Evolutionary conservation across 92 coral and sea anemone genomes (phyloP), one percentile per base, ranked within the genome.

Genomic region (Zoanthus sociatus): DNA sequence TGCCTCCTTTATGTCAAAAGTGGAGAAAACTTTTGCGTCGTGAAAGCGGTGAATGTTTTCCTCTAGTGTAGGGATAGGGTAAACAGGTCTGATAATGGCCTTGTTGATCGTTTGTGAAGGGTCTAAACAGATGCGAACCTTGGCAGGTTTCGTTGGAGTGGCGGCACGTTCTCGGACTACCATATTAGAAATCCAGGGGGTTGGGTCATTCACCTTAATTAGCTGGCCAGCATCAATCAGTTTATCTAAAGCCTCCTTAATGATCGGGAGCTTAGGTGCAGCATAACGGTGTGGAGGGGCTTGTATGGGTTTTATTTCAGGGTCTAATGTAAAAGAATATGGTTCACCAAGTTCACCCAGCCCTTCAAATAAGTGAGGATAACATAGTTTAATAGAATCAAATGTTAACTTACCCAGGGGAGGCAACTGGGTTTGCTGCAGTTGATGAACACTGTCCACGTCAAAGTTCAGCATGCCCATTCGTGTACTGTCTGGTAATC

Each of bases 121-220:
- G 63, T 83, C 92, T 72, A 89, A 51, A 60, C 88, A 76, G 33
- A 89, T 89, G 77, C 88, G 70, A 14, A 89, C 88, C 79, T 88
- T 79, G 44, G 91, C 92, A 17, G 87, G 90, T 72, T 87, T 87
- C 63, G 87, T 79, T 61, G 79, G 15, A 77, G 86, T 9, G 31
- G 86, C 86, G 18, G 90, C 63, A 72, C 77, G 87, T 42, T 82
- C 89, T 14, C 89, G 75, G 1, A 84, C 92, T 70, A 84, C 89
- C 91, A 88, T 87, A 64, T 90, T 82, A 60, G 81, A 88, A 64
- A 88, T 91, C 90, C 94, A 91, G 58, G 94, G 88, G 58, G 91
- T 83, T 14, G 93, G 91, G 47, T 87, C 70, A 79, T 82, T 86
- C 77, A 88, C 91, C 66, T 78, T 89, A 69, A 86, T 84, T 50